phyloP scores from a whole-genome alignment of 2,888 invertebrate genomes.

The Thereva unica region DNA sequence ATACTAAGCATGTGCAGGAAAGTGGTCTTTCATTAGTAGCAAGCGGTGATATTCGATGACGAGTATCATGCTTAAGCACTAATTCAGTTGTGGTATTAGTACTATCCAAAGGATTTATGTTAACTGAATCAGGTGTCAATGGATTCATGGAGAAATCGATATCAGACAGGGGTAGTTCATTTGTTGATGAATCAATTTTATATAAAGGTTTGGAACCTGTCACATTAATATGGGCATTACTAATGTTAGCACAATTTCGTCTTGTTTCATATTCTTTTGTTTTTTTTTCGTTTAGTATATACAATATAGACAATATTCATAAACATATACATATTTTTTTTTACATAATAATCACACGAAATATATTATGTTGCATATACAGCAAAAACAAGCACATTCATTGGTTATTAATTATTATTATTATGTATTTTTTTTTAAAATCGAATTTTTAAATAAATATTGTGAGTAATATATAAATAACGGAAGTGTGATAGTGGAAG shows the following conservation, averaged over 20 bases:
- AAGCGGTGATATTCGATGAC: constrained; percentile 56
- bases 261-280: background rate
- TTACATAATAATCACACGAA: constrained; percentile 6
- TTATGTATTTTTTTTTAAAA: too few relatives aligned
- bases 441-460: too few relatives aligned
- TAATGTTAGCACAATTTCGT: constrained; percentile 39
- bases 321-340: constrained; percentile 3
- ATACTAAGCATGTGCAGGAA: constrained; percentile 51
- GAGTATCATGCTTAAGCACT: constrained; percentile 39
- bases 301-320: background rate
- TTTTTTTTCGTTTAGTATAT: background rate
- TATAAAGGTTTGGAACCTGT: constrained; percentile 52
- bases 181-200: constrained; percentile 65
- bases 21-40: constrained; percentile 58
- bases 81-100: background rate
- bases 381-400: constrained; percentile 41
- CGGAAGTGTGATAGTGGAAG: constrained; percentile 19
- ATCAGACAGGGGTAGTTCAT: constrained; percentile 69
- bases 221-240: constrained; percentile 50
- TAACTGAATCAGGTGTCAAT: constrained; percentile 51
- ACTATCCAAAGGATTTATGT: constrained; percentile 25
- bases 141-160: constrained; percentile 60
- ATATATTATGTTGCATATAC: constrained; percentile 2
- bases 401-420: constrained; percentile 5
- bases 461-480: background rate